Evolutionary conservation across 2,888 invertebrate genomes (phyloP).

Genomic region (Trichopria drosophilae): DNA sequence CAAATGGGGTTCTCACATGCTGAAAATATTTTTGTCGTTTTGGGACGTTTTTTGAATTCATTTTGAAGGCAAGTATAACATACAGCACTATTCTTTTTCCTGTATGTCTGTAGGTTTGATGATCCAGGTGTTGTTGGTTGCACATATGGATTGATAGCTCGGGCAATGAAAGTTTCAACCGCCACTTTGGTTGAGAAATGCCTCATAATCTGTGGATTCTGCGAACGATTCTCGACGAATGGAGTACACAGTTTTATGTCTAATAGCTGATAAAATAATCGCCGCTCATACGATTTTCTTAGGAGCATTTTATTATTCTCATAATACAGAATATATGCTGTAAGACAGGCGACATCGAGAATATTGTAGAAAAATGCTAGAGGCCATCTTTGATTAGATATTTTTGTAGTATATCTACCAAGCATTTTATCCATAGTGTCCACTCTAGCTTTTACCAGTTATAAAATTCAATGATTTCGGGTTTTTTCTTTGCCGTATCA

Average conservation of each 20-base stretch:
- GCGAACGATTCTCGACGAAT: conserved; percentile 27
- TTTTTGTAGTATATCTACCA: no score
- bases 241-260: conserved; percentile 29
- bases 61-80: conserved; percentile 26
- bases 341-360: conserved; percentile 10
- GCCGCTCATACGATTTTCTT: conserved; percentile 23
- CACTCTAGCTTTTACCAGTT: conserved; percentile 32
- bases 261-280: conserved; percentile 27
- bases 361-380: conserved; percentile 27
- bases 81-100: conserved; percentile 28
- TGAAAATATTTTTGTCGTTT: conserved; percentile 24
- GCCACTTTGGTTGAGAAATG: conserved; percentile 28
- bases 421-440: conserved; percentile 35
- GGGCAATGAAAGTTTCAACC: conserved; percentile 25
- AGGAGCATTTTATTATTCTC: conserved; percentile 24
- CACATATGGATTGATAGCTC: conserved; percentile 26
- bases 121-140: conserved; percentile 23
- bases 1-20: conserved; percentile 28
- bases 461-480: no score
- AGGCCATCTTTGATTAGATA: no score
- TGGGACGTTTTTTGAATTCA: conserved; percentile 29
- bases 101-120: conserved; percentile 27
- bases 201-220: conserved; percentile 29
- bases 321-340: conserved; percentile 27
- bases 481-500: no score